Base-by-base conservation (phyloP, 2,113 vertebrate genomes). In the Reinhardtius hippoglossoides region DNA sequence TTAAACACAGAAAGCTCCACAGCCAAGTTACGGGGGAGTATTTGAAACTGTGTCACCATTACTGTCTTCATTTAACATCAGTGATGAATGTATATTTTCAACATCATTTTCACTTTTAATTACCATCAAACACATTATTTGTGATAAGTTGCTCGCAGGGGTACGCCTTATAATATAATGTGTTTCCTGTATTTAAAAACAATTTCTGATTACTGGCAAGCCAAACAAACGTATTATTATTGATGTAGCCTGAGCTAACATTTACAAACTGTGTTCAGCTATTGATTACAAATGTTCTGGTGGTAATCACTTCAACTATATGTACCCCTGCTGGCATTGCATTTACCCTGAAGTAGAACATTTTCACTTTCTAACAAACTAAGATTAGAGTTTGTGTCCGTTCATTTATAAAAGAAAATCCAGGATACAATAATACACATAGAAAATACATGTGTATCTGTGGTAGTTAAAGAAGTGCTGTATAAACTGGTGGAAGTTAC, bases 281-380 rank as follows among this genome's bases (percentile, higher is more conserved):
- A 50, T 50, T 50, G 40, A 18, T 50, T 50, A 1, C n/a, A 50
- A 20, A 50, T 15, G 1, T 16, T 75, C 27, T 37, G 26, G 13
- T 40, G 35, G 35, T 2, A 37, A 37, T 37, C 9, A 37, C 40
- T 42, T 42, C 3, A 12, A 50, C 46, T 18, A 18, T 50, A 10
- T 52, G 67, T 81, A 71, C 59, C 70, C 67, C 78, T 86, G 59
- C 59, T 40, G 62, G 77, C 73, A 69, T 71, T 56, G 12, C 73
- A 58, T 2, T 74, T 27, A 61, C 61, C 54, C 55, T 87, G 71
- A 54, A 57, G 66, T 59, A 3, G 40, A 85, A 67, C 78, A 89
- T 89, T 90, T 90, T 91, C 86, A 88, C 86, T 85, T 73, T 59
- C 42, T 48, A 18, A 50, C 46, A 50, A 50, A 18, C 6, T 16